Evolutionary conservation across 2,113 vertebrate species (phyloP).

Genomic region (Mohoua ochrocephala): DNA sequence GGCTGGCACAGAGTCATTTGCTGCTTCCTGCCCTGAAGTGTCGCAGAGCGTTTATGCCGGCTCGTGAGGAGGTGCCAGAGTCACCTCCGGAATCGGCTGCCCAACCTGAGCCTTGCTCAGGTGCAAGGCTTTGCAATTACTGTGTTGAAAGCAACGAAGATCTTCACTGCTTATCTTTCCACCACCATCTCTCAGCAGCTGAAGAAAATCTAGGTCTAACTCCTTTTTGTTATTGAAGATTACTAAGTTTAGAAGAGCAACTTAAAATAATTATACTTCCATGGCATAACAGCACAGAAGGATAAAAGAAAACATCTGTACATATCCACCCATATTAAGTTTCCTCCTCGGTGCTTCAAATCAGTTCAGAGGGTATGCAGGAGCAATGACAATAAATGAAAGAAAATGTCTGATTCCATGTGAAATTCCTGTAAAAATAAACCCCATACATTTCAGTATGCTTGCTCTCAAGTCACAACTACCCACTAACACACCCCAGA

Average conservation of each 20-base stretch:
- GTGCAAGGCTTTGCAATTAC: background rate
- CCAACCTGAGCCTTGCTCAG: background rate
- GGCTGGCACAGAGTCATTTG: background rate
- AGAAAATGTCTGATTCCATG: background rate
- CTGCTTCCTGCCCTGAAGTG: background rate
- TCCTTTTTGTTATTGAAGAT: background rate
- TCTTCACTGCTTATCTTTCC: background rate
- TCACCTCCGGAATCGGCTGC: background rate
- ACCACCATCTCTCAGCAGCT: background rate
- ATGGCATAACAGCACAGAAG: background rate
- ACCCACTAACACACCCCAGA: background rate
- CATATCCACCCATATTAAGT: background rate
- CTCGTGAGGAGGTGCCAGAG: background rate
- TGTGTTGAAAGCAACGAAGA: background rate
- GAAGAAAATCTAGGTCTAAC: background rate
- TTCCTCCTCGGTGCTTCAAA: background rate
- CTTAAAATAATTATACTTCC: background rate
- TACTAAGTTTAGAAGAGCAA: background rate
- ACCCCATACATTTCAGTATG: background rate
- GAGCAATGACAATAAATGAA: background rate
- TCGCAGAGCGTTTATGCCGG: fast-evolving
- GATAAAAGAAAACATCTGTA: background rate
- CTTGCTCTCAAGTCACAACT: background rate
- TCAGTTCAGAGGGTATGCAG: background rate
- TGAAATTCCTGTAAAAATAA: background rate